Conservation (phyloP, 1,140 invertebrate species). For the Pseudomyrmex pallidus region DNA sequence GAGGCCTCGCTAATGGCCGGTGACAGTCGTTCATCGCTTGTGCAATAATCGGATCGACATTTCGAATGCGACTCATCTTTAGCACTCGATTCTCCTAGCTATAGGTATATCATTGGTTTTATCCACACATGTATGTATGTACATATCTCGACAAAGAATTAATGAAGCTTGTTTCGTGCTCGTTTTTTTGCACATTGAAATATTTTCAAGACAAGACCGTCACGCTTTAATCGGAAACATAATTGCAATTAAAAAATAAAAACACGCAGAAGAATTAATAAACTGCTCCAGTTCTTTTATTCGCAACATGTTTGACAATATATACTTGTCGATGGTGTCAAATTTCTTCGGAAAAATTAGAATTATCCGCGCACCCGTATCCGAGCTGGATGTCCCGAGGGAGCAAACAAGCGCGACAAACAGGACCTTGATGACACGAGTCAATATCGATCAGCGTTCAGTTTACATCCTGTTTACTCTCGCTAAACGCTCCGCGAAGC, state of each 20-base stretch:
- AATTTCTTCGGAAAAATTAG: conserved; percentile 16
- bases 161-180: conserved; percentile 11
- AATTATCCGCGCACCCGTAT: background rate
- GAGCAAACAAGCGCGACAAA: conserved; percentile 30
- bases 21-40: conserved; percentile 65
- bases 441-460: conserved; percentile 56
- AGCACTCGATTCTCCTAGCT: conserved; percentile 51
- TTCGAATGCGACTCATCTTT: conserved; percentile 61
- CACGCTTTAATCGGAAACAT: background rate
- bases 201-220: background rate
- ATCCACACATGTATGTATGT: too few species aligned
- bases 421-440: conserved; percentile 52
- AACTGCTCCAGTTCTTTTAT: too few species aligned
- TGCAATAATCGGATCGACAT: conserved; percentile 69
- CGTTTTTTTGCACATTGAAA: background rate
- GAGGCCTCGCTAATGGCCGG: conserved; percentile 72
- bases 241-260: background rate
- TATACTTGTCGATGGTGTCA: too few species aligned
- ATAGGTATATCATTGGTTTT: conserved; percentile 24
- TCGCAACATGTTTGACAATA: too few species aligned
- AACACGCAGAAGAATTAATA: background rate
- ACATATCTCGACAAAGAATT: conserved; percentile 25
- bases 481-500: conserved; percentile 36
- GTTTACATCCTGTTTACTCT: conserved; percentile 55
- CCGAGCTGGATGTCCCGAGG: background rate